Percentiles rank a stretch among this genome's conserved stretches.
Conservation (phyloP, 2,888 invertebrate genomes). For the Vesta saturnalis region DNA sequence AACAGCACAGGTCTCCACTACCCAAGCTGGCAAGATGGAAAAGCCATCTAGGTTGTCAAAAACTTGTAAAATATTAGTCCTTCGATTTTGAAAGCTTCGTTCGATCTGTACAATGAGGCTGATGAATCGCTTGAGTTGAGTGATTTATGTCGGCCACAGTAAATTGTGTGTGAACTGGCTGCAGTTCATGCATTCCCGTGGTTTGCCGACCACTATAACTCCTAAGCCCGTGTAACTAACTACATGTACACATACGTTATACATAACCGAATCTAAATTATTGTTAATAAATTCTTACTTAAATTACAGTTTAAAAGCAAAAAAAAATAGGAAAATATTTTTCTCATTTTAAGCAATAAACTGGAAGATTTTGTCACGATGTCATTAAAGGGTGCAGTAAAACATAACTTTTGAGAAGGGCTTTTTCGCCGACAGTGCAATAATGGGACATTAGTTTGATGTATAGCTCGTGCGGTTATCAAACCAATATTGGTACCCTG, state of each 20-base stretch:
- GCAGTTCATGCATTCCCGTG: conserved; percentile 54
- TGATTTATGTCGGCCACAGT: conserved; percentile 64
- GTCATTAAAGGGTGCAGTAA: conserved; percentile 41
- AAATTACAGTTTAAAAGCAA: too few species aligned
- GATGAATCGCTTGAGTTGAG: conserved; percentile 62
- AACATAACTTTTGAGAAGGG: conserved; percentile 46
- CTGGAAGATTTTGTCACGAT: conserved; percentile 18
- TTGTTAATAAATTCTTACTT: conserved; percentile 16
- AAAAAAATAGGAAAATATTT: too few species aligned
- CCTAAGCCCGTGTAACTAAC: conserved; percentile 49
- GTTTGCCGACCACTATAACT: conserved; percentile 54
- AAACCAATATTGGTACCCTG: conserved; percentile 63
- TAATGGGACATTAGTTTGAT: conserved; percentile 64
- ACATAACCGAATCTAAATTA: conserved; percentile 44
- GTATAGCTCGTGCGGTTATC: conserved; percentile 62
- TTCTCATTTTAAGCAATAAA: too few species aligned
- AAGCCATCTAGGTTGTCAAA: conserved; percentile 74
- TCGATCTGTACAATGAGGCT: conserved; percentile 60
- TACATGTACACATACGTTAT: conserved; percentile 52
- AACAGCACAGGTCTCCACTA: conserved; percentile 56
- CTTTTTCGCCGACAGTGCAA: conserved; percentile 61
- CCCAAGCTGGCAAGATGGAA: conserved; percentile 61
- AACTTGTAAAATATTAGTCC: conserved; percentile 74
- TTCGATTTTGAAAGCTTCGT: conserved; percentile 61
- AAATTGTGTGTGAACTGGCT: conserved; percentile 61